A percentile compares a stretch with the other conserved stretches of the same genome.
Evolutionary conservation across 2,797 vertebrate species (phyloP).

Genomic region (Trematomus bernacchii): DNA sequence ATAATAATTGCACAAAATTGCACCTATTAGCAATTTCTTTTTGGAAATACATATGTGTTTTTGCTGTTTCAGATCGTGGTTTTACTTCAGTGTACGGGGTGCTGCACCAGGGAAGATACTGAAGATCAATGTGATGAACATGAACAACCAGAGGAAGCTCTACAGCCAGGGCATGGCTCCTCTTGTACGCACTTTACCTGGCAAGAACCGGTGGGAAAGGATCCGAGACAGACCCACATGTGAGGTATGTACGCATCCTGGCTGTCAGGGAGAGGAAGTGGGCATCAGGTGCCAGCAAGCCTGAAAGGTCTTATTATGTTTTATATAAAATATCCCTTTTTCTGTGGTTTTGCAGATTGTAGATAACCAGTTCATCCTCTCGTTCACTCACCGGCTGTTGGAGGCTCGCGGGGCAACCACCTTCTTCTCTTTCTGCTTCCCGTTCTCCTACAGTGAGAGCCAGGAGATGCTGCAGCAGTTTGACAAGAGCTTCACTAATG

Average conservation of each 20-base stretch:
- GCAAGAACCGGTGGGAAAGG: slow-evolving; percentile 93
- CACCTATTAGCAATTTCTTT: neutral
- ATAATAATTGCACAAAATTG: too few species aligned
- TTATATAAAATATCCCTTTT: slow-evolving; percentile 26
- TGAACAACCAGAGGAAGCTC: slow-evolving; percentile 98
- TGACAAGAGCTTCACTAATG: slow-evolving; percentile 88
- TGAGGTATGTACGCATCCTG: slow-evolving; percentile 82
- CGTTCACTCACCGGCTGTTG: slow-evolving; percentile 93
- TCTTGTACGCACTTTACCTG: slow-evolving; percentile 91
- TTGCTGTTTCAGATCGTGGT: slow-evolving; percentile 91
- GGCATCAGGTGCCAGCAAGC: slow-evolving; percentile 5
- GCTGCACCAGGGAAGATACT: slow-evolving; percentile 90
- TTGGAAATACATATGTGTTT: neutral
- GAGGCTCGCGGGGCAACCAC: slow-evolving; percentile 92
- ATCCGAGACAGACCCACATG: slow-evolving; percentile 91
- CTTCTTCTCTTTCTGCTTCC: slow-evolving; percentile 97
- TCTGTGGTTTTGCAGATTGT: slow-evolving; percentile 84
- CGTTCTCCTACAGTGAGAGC: slow-evolving; percentile 95
- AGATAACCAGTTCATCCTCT: slow-evolving; percentile 94
- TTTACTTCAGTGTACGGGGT: slow-evolving; percentile 95
- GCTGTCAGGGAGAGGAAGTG: slow-evolving; percentile 7
- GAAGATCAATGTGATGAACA: slow-evolving; percentile 97
- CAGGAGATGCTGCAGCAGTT: slow-evolving; percentile 94
- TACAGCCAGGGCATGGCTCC: slow-evolving; percentile 98
- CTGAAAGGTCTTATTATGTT: slow-evolving; percentile 30